These are phyloP conservation scores for Phymastichus coffea DNA, from an alignment of 1,140 invertebrate species.

Conservation along the genomic window DNA sequence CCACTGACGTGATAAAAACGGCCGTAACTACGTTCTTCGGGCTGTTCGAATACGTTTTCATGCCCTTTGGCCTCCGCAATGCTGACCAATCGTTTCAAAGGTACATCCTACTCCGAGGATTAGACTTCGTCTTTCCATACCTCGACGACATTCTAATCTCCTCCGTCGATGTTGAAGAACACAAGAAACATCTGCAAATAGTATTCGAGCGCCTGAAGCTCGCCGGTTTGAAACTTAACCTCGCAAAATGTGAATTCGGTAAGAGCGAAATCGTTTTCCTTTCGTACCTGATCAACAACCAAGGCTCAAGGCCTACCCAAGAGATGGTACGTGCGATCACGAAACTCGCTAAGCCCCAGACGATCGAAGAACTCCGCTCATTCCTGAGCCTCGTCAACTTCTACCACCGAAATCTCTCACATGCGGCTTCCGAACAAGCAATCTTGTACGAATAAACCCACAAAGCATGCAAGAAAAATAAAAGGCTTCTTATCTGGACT, in stretches of 20 bases:
- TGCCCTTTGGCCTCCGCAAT: neutral
- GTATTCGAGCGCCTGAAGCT: neutral
- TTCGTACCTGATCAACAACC: conserved; percentile 24
- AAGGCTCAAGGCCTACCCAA: conserved; percentile 23
- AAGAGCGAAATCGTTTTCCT: conserved; percentile 27
- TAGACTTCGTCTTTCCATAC: conserved; percentile 42
- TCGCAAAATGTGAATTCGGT: neutral
- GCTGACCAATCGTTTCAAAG: too few relatives aligned
- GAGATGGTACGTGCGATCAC: conserved; percentile 29
- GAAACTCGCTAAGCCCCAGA: conserved; percentile 30
- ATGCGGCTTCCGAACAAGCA: conserved; percentile 34
- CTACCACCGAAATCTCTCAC: conserved; percentile 38
- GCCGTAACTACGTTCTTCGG: conserved; percentile 45
- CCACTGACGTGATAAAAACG: conserved; percentile 43
- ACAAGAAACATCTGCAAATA: neutral
- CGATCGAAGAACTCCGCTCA: conserved; percentile 32
- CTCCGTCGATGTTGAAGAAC: neutral
- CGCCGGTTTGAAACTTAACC: neutral
- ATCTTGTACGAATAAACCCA: conserved; percentile 24
- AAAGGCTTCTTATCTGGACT: conserved; percentile 35
- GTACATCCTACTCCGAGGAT: conserved; percentile 40
- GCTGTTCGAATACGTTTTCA: conserved; percentile 33
- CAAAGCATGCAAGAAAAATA: conserved; percentile 34
- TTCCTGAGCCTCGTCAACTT: conserved; percentile 45
- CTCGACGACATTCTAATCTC: conserved; percentile 49